These are phyloP conservation scores for Scaptomyza tumidula DNA, from an alignment of 2,888 invertebrate species.

Conservation along the genomic window DNA sequence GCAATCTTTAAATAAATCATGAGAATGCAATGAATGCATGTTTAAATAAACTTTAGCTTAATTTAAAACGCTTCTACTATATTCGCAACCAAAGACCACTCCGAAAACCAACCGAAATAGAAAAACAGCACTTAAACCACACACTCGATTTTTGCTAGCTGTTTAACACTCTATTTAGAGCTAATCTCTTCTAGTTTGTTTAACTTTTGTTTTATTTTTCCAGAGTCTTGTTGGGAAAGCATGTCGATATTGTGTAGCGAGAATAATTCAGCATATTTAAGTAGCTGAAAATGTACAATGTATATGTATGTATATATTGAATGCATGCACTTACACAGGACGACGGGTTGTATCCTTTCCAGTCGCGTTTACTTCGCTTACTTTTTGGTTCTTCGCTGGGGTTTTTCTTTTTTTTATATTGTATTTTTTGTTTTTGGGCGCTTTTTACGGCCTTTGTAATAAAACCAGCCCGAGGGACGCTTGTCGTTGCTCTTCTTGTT, in stretches of 20 bases:
- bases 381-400: conserved; percentile 29
- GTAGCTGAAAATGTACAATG: conserved; percentile 22
- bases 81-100: neutral
- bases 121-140: neutral
- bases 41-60: neutral
- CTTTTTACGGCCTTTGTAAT: conserved; percentile 75
- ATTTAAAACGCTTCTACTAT: neutral
- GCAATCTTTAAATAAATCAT: neutral
- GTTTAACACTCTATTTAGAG: conserved; percentile 25
- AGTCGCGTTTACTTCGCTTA: conserved; percentile 49
- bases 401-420: conserved; percentile 17
- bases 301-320: conserved; percentile 13
- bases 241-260: conserved; percentile 22
- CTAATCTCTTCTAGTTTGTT: conserved; percentile 22
- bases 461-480: conserved; percentile 76
- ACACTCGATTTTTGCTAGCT: neutral
- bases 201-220: neutral
- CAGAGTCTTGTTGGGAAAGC: conserved; percentile 10
- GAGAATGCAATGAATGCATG: neutral
- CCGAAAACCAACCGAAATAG: neutral
- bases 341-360: conserved; percentile 62
- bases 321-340: conserved; percentile 63
- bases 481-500: conserved; percentile 38
- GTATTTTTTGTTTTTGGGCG: conserved; percentile 25
- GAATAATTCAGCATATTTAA: conserved; percentile 37